Evolutionary conservation across 2,113 vertebrate species (phyloP).

Genomic region (Actenoides hombroni): DNA sequence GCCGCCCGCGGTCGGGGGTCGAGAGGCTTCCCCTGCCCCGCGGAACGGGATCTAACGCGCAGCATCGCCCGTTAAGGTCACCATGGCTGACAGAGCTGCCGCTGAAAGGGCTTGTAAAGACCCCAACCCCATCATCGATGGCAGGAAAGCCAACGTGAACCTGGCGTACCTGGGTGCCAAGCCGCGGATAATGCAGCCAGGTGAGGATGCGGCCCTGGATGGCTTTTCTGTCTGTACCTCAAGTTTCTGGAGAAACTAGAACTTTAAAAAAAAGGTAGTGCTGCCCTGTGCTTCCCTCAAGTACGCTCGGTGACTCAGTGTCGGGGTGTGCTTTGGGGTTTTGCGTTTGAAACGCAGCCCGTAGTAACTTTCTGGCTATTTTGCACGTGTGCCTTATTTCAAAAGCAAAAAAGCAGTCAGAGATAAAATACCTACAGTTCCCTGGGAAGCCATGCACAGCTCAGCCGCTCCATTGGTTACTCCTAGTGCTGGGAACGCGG

Average conservation of each 20-base stretch:
- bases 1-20: not conserved
- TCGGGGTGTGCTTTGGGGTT: not conserved
- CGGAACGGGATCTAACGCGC: conserved; percentile 20
- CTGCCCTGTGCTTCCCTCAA: not conserved
- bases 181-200: conserved; percentile 97
- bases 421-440: not conserved
- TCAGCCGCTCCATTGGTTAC: not conserved
- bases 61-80: conserved; percentile 84
- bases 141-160: conserved; percentile 98
- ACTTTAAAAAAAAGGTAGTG: not conserved
- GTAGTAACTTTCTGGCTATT: not conserved
- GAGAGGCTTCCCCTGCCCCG: not conserved
- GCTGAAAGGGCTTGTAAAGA: conserved; percentile 97
- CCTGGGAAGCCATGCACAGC: not conserved
- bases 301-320: rapidly evolving
- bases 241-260: not conserved
- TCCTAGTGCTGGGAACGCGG: not conserved
- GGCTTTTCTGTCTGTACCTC: not conserved
- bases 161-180: conserved; percentile 98
- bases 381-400: not conserved
- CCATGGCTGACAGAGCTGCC: conserved; percentile 94
- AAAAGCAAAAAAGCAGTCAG: not conserved
- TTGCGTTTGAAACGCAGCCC: not conserved
- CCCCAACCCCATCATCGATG: conserved; percentile 98
- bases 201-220: conserved; percentile 67